Percentiles rank a stretch among this genome's conserved stretches.
Conservation (phyloP, 1,140 invertebrate genomes). For the Antheraea mylitta region DNA sequence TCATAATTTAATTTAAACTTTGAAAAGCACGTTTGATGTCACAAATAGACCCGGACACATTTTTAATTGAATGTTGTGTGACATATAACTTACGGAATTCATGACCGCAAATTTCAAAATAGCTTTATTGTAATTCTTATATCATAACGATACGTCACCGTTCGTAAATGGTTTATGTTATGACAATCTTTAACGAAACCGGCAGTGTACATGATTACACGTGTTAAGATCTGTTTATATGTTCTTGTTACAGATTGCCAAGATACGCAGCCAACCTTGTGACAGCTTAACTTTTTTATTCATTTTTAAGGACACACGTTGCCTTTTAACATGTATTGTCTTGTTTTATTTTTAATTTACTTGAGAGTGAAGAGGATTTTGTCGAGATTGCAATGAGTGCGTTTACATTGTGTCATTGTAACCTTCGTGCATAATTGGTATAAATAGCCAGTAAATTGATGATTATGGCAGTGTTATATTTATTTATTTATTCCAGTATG, state of each 20-base stretch:
- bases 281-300: constrained; percentile 34
- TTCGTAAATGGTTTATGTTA: background rate
- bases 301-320: constrained; percentile 44
- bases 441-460: background rate
- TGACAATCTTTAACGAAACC: background rate
- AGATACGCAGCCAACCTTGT: constrained; percentile 40
- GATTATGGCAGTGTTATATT: background rate
- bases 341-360: constrained; percentile 39
- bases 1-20: constrained; percentile 12
- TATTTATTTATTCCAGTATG: background rate
- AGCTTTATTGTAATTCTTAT: background rate
- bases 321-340: constrained; percentile 47
- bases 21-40: background rate
- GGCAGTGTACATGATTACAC: constrained; percentile 4
- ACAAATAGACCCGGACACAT: constrained; percentile 17
- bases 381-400: constrained; percentile 21
- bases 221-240: background rate
- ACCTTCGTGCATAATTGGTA: constrained; percentile 21
- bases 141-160: constrained; percentile 13
- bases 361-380: constrained; percentile 31
- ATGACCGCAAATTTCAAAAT: constrained; percentile 22
- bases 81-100: constrained; percentile 45
- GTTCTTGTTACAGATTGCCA: constrained; percentile 25
- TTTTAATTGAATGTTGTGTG: constrained; percentile 31
- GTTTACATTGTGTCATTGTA: constrained; percentile 25